Evolutionary conservation across 2,888 invertebrate genomes (phyloP).

Genomic region (Pollenia amentaria): DNA sequence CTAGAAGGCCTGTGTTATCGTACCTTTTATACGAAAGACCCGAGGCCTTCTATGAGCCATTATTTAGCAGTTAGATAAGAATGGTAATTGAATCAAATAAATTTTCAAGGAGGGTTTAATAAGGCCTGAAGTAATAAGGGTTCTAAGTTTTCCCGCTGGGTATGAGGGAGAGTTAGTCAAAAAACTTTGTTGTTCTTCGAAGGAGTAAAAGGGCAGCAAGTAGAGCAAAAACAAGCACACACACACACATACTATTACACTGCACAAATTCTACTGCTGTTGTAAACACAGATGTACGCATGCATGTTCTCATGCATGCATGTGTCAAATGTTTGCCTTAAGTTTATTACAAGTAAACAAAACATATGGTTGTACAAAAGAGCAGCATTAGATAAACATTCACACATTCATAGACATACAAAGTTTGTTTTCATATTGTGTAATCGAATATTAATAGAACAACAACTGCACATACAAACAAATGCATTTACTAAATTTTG

Average conservation of each 20-base stretch:
- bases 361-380: slow-evolving; percentile 28
- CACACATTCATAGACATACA: not conserved
- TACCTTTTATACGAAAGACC: too few relatives aligned
- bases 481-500: slow-evolving; percentile 22
- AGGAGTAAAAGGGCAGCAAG: not conserved
- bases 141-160: too few relatives aligned
- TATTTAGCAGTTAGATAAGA: too few relatives aligned
- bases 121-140: too few relatives aligned
- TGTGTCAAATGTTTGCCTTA: slow-evolving; percentile 4
- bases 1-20: too few relatives aligned
- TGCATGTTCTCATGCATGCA: not conserved
- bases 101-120: too few relatives aligned
- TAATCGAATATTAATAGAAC: slow-evolving; percentile 55
- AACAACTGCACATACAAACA: not conserved
- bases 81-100: too few relatives aligned
- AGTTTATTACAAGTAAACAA: slow-evolving; percentile 34
- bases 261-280: not conserved
- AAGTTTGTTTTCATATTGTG: slow-evolving; percentile 26
- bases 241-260: not conserved
- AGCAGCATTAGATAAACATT: not conserved
- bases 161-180: too few relatives aligned
- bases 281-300: slow-evolving; percentile 14
- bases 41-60: too few relatives aligned
- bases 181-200: not conserved
- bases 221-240: not conserved